Evolutionary conservation across 2,113 vertebrate species (phyloP).

Genomic region (Bucco capensis): DNA sequence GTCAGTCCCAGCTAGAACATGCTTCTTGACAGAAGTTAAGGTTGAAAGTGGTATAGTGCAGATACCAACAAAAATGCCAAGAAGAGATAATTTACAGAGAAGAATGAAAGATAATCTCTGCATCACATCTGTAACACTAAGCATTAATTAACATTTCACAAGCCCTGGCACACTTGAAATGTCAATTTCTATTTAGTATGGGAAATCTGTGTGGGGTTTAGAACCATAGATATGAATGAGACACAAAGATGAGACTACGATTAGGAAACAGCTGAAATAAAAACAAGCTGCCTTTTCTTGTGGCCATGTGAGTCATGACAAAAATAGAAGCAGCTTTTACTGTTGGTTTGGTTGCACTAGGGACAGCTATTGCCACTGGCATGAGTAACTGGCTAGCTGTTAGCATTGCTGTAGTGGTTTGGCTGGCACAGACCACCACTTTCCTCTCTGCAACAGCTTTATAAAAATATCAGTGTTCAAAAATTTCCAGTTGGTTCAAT

Average conservation of each 20-base stretch:
- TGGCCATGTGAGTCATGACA: conserved; percentile 1
- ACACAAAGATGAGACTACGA: background rate
- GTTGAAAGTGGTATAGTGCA: background rate
- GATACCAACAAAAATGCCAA: background rate
- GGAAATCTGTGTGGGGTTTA: conserved; percentile 9
- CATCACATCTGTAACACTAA: conserved; percentile 34
- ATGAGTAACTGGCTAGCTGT: conserved; percentile 33
- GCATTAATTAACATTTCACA: conserved; percentile 61
- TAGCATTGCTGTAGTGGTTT: background rate
- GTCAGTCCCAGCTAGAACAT: background rate
- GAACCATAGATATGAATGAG: background rate
- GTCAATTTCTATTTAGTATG: conserved; percentile 7
- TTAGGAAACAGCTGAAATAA: conserved; percentile 59
- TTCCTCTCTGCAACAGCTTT: background rate
- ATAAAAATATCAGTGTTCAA: background rate
- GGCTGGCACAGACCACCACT: conserved; percentile 21
- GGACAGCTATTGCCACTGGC: conserved; percentile 52
- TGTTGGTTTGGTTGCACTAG: background rate
- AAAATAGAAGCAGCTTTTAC: conserved; percentile 59
- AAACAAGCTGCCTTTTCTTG: conserved; percentile 26
- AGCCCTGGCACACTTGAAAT: conserved; percentile 15
- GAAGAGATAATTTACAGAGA: background rate
- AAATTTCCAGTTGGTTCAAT: background rate
- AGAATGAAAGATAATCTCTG: conserved; percentile 1
- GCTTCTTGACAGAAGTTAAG: background rate